Evolutionary conservation across 2,113 vertebrate genomes (phyloP).

Genomic region (Megaptera novaeangliae): DNA sequence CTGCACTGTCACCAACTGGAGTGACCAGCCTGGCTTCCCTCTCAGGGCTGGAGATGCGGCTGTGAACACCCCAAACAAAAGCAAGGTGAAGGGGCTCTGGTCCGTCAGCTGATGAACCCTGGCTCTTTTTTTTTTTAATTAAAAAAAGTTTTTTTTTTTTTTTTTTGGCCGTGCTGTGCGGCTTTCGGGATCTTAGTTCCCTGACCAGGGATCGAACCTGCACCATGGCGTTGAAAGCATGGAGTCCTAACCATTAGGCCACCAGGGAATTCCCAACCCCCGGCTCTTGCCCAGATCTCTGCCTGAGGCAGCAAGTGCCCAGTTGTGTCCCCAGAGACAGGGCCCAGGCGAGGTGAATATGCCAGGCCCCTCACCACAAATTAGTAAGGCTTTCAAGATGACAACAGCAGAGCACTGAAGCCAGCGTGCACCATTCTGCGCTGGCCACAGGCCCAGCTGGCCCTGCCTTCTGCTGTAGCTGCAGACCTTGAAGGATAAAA

Average conservation of each 20-base stretch:
- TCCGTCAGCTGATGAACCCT: fast-evolving
- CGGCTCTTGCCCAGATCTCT: not conserved
- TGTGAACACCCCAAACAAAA: not conserved
- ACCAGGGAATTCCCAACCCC: not conserved
- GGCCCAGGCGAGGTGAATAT: not conserved
- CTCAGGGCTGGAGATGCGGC: not conserved
- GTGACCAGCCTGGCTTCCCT: not conserved
- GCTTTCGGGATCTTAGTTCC: too few relatives aligned
- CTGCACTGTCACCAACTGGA: not conserved
- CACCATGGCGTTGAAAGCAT: too few relatives aligned
- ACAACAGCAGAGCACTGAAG: not conserved
- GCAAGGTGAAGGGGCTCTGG: not conserved
- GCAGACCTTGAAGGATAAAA: not conserved
- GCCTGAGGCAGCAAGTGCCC: not conserved
- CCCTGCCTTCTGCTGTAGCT: not conserved
- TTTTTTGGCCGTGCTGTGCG: too few relatives aligned
- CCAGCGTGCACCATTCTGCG: fast-evolving
- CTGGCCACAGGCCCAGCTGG: fast-evolving
- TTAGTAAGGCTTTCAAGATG: not conserved
- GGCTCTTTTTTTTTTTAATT: not conserved
- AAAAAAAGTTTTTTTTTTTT: too few relatives aligned
- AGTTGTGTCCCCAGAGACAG: not conserved
- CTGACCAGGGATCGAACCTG: too few relatives aligned
- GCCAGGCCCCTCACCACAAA: not conserved
- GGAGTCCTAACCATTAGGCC: too few relatives aligned